A percentile compares a stretch with the other conserved stretches of the same genome.
Conservation (phyloP, 1,140 invertebrate species). For the Amyelois transitella region DNA sequence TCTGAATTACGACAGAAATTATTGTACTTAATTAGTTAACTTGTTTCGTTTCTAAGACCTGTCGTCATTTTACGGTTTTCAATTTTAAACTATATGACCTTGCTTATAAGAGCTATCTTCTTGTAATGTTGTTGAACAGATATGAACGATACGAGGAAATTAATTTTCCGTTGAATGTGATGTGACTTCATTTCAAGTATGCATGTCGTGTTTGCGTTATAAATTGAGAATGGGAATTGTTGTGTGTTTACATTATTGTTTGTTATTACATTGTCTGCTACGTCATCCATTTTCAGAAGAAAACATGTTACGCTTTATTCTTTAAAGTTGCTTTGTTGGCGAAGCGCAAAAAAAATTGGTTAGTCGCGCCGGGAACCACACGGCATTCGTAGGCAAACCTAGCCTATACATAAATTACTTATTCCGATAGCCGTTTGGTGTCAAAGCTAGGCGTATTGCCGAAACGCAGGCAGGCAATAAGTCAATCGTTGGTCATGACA, state of each 20-base stretch:
- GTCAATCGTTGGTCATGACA: background rate
- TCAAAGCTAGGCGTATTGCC: background rate
- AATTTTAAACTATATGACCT: background rate
- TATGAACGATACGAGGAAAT: background rate
- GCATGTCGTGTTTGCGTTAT: background rate
- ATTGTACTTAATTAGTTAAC: background rate
- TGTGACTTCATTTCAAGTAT: background rate
- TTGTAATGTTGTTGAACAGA: background rate
- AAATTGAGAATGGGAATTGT: background rate
- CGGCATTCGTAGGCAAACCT: background rate
- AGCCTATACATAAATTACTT: background rate
- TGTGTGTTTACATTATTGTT: background rate
- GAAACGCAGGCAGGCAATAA: background rate
- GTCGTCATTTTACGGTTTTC: background rate
- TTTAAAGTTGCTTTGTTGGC: no score
- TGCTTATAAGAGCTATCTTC: background rate
- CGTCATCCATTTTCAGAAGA: background rate
- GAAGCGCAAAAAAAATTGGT: no score
- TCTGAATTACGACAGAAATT: background rate
- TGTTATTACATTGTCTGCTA: background rate
- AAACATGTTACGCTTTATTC: no score
- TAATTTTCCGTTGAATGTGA: background rate
- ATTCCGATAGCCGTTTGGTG: background rate
- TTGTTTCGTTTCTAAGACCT: background rate
- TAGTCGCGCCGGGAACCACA: background rate